Conservation (phyloP, 2,797 vertebrate genomes). For the Argya squamiceps region DNA sequence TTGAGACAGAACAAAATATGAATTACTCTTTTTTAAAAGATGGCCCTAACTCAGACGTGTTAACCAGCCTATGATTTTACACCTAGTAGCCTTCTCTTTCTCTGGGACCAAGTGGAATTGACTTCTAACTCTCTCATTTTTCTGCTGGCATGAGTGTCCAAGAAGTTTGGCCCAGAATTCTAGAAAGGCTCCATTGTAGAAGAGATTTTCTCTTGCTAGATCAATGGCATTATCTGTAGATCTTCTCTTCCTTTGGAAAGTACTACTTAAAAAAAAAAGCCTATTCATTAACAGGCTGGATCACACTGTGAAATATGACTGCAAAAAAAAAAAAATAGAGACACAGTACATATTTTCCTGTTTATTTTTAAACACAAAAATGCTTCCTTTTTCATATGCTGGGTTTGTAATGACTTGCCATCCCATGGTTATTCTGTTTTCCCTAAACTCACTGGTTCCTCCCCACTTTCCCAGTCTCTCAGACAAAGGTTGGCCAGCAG, state of each 20-base stretch:
- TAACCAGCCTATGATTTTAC: slow-evolving; percentile 2
- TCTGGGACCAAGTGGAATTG: slow-evolving; percentile 2
- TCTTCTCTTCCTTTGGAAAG: slow-evolving; percentile 8
- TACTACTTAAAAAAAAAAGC: not conserved
- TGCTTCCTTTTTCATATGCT: not conserved
- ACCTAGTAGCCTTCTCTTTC: slow-evolving; percentile 24
- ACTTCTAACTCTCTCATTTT: slow-evolving; percentile 1
- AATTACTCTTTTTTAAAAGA: slow-evolving; percentile 8
- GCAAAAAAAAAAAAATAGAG: not conserved
- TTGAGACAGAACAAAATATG: not conserved
- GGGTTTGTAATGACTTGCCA: slow-evolving; percentile 2
- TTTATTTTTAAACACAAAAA: slow-evolving; percentile 3
- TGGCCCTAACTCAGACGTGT: not conserved
- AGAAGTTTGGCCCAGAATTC: slow-evolving; percentile 17
- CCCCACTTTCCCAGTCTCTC: not conserved
- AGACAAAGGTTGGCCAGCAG: fast-evolving
- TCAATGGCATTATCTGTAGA: slow-evolving; percentile 5
- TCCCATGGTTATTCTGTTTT: not conserved
- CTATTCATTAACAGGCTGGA: slow-evolving; percentile 46
- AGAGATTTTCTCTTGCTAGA: not conserved
- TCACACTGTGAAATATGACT: slow-evolving; percentile 64
- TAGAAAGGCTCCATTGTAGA: not conserved
- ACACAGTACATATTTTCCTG: not conserved
- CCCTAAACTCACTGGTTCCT: fast-evolving
- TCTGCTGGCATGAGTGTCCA: slow-evolving; percentile 4